phyloP scores from a whole-genome alignment of 2,113 vertebrate genomes.

The Cinclus cinclus region DNA sequence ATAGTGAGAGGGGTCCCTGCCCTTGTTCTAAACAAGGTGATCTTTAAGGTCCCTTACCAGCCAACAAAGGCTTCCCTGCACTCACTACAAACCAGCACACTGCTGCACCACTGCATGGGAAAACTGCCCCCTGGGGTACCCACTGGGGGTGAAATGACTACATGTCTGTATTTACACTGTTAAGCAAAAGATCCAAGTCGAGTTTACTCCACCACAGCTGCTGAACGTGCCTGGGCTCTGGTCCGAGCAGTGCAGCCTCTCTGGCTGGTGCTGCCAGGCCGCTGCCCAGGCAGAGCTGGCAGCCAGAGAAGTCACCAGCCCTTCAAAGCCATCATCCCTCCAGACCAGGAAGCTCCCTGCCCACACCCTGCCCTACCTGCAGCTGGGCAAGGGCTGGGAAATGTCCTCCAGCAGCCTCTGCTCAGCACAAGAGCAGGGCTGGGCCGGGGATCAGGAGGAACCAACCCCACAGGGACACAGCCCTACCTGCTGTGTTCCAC shows the following conservation, averaged over 20 bases:
- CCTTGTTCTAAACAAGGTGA: background rate
- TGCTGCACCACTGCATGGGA: background rate
- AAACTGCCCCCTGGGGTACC: accelerated
- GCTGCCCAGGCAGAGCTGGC: background rate
- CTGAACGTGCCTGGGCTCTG: background rate
- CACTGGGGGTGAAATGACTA: accelerated
- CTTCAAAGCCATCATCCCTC: background rate
- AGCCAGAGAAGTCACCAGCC: background rate
- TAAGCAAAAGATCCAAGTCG: accelerated
- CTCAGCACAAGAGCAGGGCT: background rate
- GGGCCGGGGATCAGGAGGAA: background rate
- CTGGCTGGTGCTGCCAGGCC: background rate
- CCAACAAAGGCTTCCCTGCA: background rate
- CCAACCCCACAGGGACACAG: background rate
- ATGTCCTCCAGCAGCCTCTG: background rate
- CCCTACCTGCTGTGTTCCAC: background rate
- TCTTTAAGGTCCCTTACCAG: background rate
- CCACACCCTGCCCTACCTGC: background rate
- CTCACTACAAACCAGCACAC: background rate
- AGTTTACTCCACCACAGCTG: background rate
- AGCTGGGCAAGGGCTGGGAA: background rate
- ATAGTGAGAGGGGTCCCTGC: accelerated
- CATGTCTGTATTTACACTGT: accelerated
- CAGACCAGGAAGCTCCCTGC: background rate
- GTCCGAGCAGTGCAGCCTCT: background rate